Percentiles rank a stretch among this genome's conserved stretches.
These are phyloP conservation scores for Ancistrus triradiatus DNA, from an alignment of 2,113 vertebrate genomes.

Conservation along the genomic window DNA sequence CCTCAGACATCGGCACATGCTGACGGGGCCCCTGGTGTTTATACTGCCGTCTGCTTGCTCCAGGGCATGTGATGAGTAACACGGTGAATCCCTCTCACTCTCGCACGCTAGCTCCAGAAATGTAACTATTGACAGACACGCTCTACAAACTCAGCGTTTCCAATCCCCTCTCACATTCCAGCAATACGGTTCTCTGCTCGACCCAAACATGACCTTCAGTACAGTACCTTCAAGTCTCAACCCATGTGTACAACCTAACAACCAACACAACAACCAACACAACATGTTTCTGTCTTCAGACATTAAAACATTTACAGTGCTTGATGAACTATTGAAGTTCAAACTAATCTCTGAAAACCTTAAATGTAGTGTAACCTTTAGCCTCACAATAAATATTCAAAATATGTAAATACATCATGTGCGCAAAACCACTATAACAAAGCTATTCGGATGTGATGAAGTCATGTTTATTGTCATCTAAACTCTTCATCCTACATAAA, in stretches of 20 bases:
- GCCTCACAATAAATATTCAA: too few relatives aligned
- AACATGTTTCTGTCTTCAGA: neutral
- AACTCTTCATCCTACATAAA: too few relatives aligned
- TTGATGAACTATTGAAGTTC: too few relatives aligned
- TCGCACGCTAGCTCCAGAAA: slow-evolving; percentile 33
- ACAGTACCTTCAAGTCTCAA: neutral
- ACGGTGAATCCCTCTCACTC: slow-evolving; percentile 21
- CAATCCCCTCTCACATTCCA: neutral
- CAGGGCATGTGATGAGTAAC: slow-evolving; percentile 30
- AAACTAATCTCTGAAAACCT: too few relatives aligned
- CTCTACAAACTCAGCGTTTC: neutral
- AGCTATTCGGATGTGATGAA: too few relatives aligned
- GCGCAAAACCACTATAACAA: too few relatives aligned
- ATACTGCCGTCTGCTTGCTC: slow-evolving; percentile 22
- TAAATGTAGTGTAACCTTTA: too few relatives aligned
- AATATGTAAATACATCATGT: too few relatives aligned
- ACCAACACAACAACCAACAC: too few relatives aligned
- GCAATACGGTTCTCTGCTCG: neutral
- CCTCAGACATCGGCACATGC: neutral
- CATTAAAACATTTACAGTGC: too few relatives aligned
- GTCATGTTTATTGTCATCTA: too few relatives aligned
- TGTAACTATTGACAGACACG: slow-evolving; percentile 9
- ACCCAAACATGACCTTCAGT: neutral
- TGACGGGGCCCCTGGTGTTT: slow-evolving; percentile 27
- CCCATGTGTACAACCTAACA: neutral